Evolutionary conservation across 2,113 vertebrate genomes (phyloP), one percentile per base, ranked within the genome.

Genomic region (Tragulus kanchil): DNA sequence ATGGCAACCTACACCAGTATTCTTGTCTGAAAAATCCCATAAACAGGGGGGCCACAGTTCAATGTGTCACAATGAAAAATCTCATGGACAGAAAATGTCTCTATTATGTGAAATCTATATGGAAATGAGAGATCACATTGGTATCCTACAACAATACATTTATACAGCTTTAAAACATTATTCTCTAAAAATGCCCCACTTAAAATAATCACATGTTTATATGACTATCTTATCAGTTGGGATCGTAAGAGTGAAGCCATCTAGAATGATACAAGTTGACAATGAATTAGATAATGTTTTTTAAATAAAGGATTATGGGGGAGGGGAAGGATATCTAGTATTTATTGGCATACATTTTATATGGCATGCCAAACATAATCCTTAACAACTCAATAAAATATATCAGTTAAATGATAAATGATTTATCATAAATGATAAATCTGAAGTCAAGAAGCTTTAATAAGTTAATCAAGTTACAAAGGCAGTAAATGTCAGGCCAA

Each of bases 351-450:
- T 15, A 73, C 1, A 9, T 91, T 56, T 52, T 11, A 59, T 61
- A 6, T 92, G 65, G 95, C 19, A 31, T 93, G 17, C 1, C 13
- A 31, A 8, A 25, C 64, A 19, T 42, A 85, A 78, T 89, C 21
- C 12, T 94, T 67, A 89, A 84, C 26, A 71, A 50, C 3, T 1
- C 1, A 54, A 82, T 69, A 25, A 85, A 90, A 67, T 77, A 58
- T 83, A 58, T 87, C 26, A 82, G 11, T 16, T 36, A 36, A 36
- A 36, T 36, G 36, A 2, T 36, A 36, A 36, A 45, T 1, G 8
- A 89, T 58, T 73, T 92, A 36, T 36, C 56, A 75, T 88, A 91
- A 95, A 84, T 31, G 59, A 94, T 83, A 75, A 64, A 52, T 54
- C 9, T 90, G 5, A 86, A 78, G 3, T 78, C 31, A 73, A 11